phyloP scores from a whole-genome alignment of 1,140 invertebrate genomes.

The Drosophila arizonae region DNA sequence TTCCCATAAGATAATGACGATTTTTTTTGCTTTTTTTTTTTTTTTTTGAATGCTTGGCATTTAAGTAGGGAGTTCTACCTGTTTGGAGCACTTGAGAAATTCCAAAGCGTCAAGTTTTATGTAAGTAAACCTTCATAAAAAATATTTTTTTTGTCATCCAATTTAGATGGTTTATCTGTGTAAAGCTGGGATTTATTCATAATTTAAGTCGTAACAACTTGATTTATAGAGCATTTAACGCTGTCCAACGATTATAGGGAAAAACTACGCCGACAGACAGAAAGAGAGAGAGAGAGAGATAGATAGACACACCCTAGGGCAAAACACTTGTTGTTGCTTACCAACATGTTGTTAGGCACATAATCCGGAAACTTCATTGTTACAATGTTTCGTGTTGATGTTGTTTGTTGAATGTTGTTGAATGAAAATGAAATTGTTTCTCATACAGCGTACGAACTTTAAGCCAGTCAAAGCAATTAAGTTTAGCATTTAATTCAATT shows the following conservation, averaged over 20 bases:
- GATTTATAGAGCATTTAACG: slow-evolving; percentile 64
- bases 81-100: slow-evolving; percentile 13
- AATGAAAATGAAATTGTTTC: slow-evolving; percentile 57
- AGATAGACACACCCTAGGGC: not conserved
- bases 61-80: slow-evolving; percentile 8
- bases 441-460: slow-evolving; percentile 56
- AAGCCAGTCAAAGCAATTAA: slow-evolving; percentile 65
- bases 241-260: slow-evolving; percentile 39
- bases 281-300: slow-evolving; percentile 5
- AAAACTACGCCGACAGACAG: not conserved
- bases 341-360: slow-evolving; percentile 79
- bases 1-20: slow-evolving; percentile 17
- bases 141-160: slow-evolving; percentile 2
- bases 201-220: slow-evolving; percentile 50
- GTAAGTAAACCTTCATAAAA: slow-evolving; percentile 35
- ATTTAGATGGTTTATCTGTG: slow-evolving; percentile 23
- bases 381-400: slow-evolving; percentile 12
- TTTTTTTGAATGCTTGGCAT: not conserved
- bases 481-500: slow-evolving; percentile 63
- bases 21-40: not conserved
- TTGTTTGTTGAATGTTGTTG: slow-evolving; percentile 33
- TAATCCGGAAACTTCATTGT: slow-evolving; percentile 82
- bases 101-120: slow-evolving; percentile 18
- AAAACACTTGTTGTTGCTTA: slow-evolving; percentile 46
- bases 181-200: slow-evolving; percentile 32